Percentiles rank a stretch among this genome's conserved stretches.
Conservation (phyloP, 2,888 invertebrate species). For the Neria commutata region DNA sequence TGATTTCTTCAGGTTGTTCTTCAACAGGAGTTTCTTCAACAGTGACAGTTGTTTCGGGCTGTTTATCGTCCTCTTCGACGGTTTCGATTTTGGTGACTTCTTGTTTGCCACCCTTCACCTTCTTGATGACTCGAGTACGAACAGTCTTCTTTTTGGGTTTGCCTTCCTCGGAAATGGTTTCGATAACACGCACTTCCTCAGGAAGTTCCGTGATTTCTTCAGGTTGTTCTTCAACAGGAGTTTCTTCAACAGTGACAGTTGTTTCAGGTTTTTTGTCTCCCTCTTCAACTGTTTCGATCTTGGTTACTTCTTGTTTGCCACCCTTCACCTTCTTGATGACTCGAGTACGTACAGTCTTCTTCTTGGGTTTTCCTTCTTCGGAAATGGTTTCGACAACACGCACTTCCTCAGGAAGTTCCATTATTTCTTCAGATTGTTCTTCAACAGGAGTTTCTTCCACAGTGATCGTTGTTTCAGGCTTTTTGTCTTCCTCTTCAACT, state of each 20-base stretch:
- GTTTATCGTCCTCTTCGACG: constrained; percentile 41
- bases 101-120: constrained; percentile 42
- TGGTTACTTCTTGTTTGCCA: constrained; percentile 42
- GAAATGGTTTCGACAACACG: constrained; percentile 33
- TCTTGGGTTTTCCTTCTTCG: constrained; percentile 37
- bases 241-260: constrained; percentile 38
- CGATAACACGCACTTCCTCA: constrained; percentile 38
- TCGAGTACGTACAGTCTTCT: constrained; percentile 41
- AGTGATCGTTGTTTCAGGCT: constrained; percentile 22
- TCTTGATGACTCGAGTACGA: constrained; percentile 42
- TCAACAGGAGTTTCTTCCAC: constrained; percentile 25
- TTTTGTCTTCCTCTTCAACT: constrained; percentile 25
- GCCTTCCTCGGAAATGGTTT: constrained; percentile 37
- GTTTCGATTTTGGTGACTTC: constrained; percentile 45
- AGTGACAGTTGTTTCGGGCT: constrained; percentile 36
- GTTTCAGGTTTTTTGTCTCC: constrained; percentile 39
- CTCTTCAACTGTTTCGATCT: constrained; percentile 43
- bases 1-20: background rate
- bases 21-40: constrained; percentile 33
- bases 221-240: constrained; percentile 27
- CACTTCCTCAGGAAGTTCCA: constrained; percentile 39
- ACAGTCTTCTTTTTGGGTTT: constrained; percentile 36
- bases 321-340: constrained; percentile 42
- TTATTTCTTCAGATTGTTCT: constrained; percentile 27
- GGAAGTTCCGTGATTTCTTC: constrained; percentile 36